Percentiles rank a stretch among this genome's conserved stretches.
Conservation (phyloP, 2,113 vertebrate species). For the Poecilia latipinna region DNA sequence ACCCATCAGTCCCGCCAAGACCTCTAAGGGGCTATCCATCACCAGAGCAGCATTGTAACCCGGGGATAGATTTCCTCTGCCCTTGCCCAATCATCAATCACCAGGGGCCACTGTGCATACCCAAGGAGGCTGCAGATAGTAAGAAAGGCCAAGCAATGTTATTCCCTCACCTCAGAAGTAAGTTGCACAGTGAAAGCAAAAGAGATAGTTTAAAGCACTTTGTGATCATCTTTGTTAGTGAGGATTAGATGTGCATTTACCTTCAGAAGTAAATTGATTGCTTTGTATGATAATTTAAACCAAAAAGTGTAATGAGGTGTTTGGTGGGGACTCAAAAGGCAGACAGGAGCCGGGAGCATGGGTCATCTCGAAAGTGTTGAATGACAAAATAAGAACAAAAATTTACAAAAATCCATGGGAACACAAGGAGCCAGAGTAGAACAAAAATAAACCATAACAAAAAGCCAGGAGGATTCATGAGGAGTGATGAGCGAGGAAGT, state of each 20-base stretch:
- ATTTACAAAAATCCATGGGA: no score
- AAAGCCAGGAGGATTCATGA: no score
- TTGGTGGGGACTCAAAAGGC: no score
- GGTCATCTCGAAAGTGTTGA: no score
- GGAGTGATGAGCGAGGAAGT: no score
- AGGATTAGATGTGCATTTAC: neutral
- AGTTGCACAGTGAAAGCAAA: constrained; percentile 25
- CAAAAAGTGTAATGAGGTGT: neutral
- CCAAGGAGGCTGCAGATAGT: constrained; percentile 72
- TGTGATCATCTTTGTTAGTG: neutral
- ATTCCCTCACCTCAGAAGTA: constrained; percentile 40
- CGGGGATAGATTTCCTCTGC: constrained; percentile 79
- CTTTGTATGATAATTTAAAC: neutral
- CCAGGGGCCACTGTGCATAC: constrained; percentile 72
- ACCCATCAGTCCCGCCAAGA: constrained; percentile 73
- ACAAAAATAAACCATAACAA: no score
- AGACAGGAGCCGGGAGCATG: no score
- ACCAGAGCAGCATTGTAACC: constrained; percentile 68
- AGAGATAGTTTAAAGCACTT: constrained; percentile 18
- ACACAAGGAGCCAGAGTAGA: no score
- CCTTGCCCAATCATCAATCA: constrained; percentile 80
- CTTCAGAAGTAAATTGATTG: neutral
- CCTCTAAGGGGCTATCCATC: constrained; percentile 79
- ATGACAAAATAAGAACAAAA: no score
- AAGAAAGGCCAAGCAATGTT: constrained; percentile 74